These are phyloP conservation scores for Parazoanthus atlanticus DNA, from an alignment of 92 coral and sea anemone species.

Conservation along the genomic window DNA sequence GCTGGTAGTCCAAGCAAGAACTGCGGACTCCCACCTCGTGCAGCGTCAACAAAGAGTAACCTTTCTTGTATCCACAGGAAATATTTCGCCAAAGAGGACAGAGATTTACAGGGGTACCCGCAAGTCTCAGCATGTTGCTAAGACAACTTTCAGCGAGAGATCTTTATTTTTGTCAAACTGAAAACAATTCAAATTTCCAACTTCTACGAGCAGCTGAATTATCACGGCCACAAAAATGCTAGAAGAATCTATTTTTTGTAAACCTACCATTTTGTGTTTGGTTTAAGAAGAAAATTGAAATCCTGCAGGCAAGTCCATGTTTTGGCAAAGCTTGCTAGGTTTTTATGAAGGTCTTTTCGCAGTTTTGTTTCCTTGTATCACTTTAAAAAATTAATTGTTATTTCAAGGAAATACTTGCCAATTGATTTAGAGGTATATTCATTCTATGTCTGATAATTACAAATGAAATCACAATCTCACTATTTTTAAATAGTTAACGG, in stretches of 20 bases:
- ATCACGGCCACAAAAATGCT: neutral
- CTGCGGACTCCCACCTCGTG: conserved; percentile 5
- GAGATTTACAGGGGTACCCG: conserved; percentile 16
- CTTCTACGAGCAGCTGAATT: neutral
- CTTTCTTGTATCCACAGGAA: conserved; percentile 18
- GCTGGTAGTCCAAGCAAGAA: neutral
- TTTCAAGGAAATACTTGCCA: conserved; percentile 40
- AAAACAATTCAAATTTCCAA: neutral
- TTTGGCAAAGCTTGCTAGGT: neutral
- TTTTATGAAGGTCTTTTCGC: neutral
- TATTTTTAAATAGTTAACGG: conserved; percentile 4
- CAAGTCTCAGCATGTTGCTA: conserved; percentile 33
- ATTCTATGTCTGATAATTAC: conserved; percentile 16
- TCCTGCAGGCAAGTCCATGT: neutral
- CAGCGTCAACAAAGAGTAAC: neutral
- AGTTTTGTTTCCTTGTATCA: conserved; percentile 12
- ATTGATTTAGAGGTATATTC: conserved; percentile 14
- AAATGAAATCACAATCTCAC: conserved; percentile 30
- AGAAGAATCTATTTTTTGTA: neutral
- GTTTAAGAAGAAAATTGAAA: neutral
- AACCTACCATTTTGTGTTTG: neutral
- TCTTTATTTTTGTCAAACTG: conserved; percentile 5
- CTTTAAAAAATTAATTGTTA: conserved; percentile 35
- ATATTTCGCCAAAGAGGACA: conserved; percentile 22
- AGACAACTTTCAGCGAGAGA: conserved; percentile 17